Evolutionary conservation across 2,888 invertebrate genomes (phyloP).

Genomic region (Eugnorisma glareosa): DNA sequence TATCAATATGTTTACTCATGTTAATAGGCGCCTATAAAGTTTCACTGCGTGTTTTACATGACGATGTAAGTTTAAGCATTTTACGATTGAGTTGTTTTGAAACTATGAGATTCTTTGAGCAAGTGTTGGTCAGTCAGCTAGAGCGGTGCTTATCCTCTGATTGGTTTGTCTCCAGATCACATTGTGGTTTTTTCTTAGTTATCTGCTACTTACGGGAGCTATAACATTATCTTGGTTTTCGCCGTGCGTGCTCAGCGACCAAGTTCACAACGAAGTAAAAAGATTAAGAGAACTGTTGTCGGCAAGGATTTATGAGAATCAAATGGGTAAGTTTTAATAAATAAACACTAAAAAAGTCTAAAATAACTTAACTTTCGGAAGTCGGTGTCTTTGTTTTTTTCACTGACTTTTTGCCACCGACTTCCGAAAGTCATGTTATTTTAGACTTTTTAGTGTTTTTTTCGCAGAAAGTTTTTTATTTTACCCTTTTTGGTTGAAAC

Average conservation of each 20-base stretch:
- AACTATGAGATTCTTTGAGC: background rate
- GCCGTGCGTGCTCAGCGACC: slow-evolving; percentile 31
- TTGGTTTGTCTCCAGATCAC: slow-evolving; percentile 25
- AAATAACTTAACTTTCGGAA: too few species aligned
- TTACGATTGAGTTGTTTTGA: background rate
- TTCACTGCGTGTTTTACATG: slow-evolving; percentile 12
- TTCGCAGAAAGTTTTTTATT: too few species aligned
- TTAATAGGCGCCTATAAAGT: slow-evolving; percentile 1
- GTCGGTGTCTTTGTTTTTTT: too few species aligned
- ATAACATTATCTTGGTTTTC: slow-evolving; percentile 36
- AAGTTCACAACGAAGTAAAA: slow-evolving; percentile 37
- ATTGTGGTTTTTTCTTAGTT: background rate
- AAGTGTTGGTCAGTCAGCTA: too few species aligned
- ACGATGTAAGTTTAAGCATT: slow-evolving; percentile 28
- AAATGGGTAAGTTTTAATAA: slow-evolving; percentile 71
- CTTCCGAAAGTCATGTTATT: too few species aligned
- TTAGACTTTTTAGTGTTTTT: too few species aligned
- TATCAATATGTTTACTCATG: slow-evolving; percentile 18
- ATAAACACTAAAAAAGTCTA: too few species aligned
- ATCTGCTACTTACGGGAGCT: slow-evolving; percentile 11
- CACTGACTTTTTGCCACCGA: too few species aligned
- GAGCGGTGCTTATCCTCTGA: background rate
- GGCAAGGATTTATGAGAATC: slow-evolving; percentile 79
- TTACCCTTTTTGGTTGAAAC: too few species aligned
- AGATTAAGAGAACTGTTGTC: slow-evolving; percentile 68